Base-by-base conservation (phyloP, 1,140 invertebrate genomes). In the Scaptomyza pallida region DNA sequence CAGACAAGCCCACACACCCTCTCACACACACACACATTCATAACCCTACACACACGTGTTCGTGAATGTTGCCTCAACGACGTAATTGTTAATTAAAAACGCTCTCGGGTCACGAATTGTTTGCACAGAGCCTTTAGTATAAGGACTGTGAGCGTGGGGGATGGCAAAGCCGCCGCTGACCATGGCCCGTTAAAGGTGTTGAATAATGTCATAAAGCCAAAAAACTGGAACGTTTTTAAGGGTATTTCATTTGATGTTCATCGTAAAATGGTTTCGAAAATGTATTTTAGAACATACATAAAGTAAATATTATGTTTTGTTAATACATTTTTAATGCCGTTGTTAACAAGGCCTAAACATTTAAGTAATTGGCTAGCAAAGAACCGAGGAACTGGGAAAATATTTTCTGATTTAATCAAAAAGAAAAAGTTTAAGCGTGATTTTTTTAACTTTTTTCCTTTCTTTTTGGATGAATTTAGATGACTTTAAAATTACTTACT, bases 51-150 rank as follows among this genome's bases (percentile, higher is more conserved):
- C 33, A 35, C 33, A 81, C 71, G 62, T 79, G 71, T 79, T 30
- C 47, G 16, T n/a, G n/a, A 19, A 45, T 57, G 59, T 57, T 50
- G 60, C 60, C 60, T 17, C 30, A 47, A 50, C 81, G 52, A 23
- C 37, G 80, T 79, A 83, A 83, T 85, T 85, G 79, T 85, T 85
- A 83, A 83, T 85, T 85, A 83, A 86, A 83, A 80, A 65, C 62
- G 17, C 62, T 63, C 26, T 72, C 50, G 17, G 72, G 75, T 68
- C 76, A 75, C 79, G 76, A 80, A 64, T 62, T 64, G 50, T 64
- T 70, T 51, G 69, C 47, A 59, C 69, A 67, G 12, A 6, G 21
- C 17, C 26, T 45, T 43, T 37, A 16, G 16, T 50, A 44, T 41
- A 26, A 26, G 43, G 10, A 21, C 4, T 21, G 21, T 12, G 26